phyloP scores from a whole-genome alignment of 2,888 invertebrate species.

The Parascotia fuliginaria region DNA sequence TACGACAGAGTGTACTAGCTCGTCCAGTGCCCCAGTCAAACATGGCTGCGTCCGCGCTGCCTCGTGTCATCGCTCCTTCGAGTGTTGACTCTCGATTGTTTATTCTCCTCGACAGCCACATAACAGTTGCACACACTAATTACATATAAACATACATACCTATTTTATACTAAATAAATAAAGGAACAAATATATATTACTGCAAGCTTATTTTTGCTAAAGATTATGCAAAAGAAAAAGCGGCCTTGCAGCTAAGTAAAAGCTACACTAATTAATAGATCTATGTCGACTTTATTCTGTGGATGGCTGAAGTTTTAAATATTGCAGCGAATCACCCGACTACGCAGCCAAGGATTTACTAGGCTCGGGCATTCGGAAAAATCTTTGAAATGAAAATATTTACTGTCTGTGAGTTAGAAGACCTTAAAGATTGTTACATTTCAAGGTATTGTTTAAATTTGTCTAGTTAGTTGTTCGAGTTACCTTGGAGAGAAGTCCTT shows the following conservation, averaged over 20 bases:
- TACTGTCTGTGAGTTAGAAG: background rate
- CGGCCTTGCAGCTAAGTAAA: no score
- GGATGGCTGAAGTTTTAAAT: no score
- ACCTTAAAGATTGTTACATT: conserved; percentile 2
- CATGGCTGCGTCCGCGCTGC: conserved; percentile 43
- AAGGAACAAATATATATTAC: no score
- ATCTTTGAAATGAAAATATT: no score
- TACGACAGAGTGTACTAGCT: conserved; percentile 25
- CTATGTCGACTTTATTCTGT: no score
- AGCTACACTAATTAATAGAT: no score
- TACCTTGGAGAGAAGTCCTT: background rate
- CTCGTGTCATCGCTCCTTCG: conserved; percentile 78
- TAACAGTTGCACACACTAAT: conserved; percentile 76
- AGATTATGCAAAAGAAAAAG: no score
- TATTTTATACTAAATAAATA: conserved; percentile 31
- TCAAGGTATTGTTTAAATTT: conserved; percentile 3
- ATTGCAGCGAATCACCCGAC: no score
- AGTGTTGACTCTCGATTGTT: conserved; percentile 82
- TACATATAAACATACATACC: conserved; percentile 55
- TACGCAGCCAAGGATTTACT: no score
- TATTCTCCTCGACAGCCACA: conserved; percentile 70
- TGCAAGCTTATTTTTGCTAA: no score
- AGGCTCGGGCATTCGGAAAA: no score
- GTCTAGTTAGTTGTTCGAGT: background rate
- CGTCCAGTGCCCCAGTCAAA: conserved; percentile 46